These are phyloP conservation scores for Choristoneura fumiferana DNA, from an alignment of 1,140 invertebrate species.

Conservation along the genomic window DNA sequence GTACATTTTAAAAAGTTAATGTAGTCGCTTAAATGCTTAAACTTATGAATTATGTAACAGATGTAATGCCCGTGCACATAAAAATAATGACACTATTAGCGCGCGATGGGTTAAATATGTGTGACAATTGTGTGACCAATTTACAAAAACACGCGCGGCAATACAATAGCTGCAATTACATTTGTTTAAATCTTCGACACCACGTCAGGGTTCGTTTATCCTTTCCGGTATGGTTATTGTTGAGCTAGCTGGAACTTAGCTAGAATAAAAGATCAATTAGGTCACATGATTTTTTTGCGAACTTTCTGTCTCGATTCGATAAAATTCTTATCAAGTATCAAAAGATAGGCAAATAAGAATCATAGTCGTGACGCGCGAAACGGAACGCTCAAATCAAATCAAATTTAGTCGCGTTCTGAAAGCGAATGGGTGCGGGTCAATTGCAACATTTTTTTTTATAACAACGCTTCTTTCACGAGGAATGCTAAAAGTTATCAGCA, in stretches of 20 bases:
- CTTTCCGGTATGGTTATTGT: constrained; percentile 3
- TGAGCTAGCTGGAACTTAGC: not conserved
- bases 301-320: constrained; percentile 5
- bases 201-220: not conserved
- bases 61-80: constrained; percentile 1
- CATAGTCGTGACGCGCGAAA: constrained; percentile 30
- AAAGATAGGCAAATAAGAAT: constrained; percentile 15
- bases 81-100: constrained; percentile 7
- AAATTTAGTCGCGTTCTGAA: constrained; percentile 41
- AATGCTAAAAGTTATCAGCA: not conserved
- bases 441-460: not conserved
- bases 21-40: no score
- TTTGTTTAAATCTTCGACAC: constrained; percentile 11
- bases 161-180: constrained; percentile 9
- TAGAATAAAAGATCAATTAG: constrained; percentile 5
- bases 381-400: constrained; percentile 41
- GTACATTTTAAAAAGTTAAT: no score
- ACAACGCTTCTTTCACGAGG: not conserved
- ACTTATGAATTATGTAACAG: not conserved
- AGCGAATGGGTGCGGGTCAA: constrained; percentile 20
- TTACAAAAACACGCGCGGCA: constrained; percentile 9
- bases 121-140: constrained; percentile 9
- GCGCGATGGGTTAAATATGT: not conserved
- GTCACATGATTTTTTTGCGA: constrained; percentile 23
- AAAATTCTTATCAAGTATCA: constrained; percentile 22